These are phyloP conservation scores for Lathronympha strigana DNA, from an alignment of 2,888 invertebrate species.

Conservation along the genomic window DNA sequence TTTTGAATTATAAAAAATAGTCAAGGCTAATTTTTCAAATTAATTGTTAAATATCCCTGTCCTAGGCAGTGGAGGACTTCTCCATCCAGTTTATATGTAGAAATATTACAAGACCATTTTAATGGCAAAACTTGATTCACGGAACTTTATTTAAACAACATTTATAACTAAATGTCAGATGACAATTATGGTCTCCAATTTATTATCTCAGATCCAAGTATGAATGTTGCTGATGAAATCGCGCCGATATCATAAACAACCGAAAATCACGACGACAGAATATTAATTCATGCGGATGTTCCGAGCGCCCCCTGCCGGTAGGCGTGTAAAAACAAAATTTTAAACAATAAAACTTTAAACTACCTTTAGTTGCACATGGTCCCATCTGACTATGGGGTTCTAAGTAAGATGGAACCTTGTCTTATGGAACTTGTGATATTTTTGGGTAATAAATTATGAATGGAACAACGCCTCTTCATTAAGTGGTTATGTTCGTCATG, in stretches of 20 bases:
- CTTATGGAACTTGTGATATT: constrained; percentile 49
- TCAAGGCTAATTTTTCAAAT: too few species aligned
- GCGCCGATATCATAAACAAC: constrained; percentile 71
- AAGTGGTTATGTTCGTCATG: constrained; percentile 57
- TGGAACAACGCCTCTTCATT: constrained; percentile 66
- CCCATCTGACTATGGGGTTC: background rate
- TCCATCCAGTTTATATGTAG: too few species aligned
- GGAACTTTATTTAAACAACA: background rate
- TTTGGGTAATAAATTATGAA: constrained; percentile 64
- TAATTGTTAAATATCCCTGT: too few species aligned
- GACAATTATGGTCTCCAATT: background rate
- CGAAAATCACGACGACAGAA: constrained; percentile 76
- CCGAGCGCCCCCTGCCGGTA: constrained; percentile 63
- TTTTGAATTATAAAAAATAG: too few species aligned
- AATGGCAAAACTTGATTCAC: too few species aligned
- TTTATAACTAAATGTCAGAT: constrained; percentile 2
- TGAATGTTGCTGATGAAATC: constrained; percentile 62
- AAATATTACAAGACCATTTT: too few species aligned
- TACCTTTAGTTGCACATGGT: background rate
- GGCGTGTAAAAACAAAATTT: constrained; percentile 63
- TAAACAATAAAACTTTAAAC: constrained; percentile 63
- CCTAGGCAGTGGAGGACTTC: too few species aligned
- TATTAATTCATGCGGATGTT: constrained; percentile 75
- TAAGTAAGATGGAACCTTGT: background rate
- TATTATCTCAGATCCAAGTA: constrained; percentile 54